Percentiles rank a stretch among this genome's conserved stretches.
These are phyloP conservation scores for Idaea aversata DNA, from an alignment of 2,888 invertebrate species.

Conservation along the genomic window DNA sequence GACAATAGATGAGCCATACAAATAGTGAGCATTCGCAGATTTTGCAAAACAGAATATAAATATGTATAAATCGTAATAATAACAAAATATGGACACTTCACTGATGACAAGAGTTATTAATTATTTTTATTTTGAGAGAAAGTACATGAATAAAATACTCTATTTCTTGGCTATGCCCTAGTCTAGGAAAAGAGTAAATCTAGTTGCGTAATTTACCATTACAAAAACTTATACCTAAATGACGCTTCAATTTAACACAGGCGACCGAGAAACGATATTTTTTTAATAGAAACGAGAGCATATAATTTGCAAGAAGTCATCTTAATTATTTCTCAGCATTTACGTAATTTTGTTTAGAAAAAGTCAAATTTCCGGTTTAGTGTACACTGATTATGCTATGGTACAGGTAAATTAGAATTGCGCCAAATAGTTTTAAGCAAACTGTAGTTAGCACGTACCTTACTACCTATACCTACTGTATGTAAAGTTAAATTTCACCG, in stretches of 20 bases:
- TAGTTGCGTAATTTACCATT: neutral
- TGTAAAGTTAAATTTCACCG: neutral
- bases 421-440: no score
- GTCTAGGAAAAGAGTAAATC: neutral
- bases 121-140: no score
- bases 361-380: neutral
- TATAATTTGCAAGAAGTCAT: neutral
- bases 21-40: slow-evolving; percentile 11
- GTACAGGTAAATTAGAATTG: no score
- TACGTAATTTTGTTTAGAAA: neutral
- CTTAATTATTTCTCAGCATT: neutral
- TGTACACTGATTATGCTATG: no score
- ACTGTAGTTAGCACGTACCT: no score
- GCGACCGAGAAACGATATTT: neutral
- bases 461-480: neutral
- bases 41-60: neutral
- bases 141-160: no score
- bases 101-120: no score
- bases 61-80: neutral
- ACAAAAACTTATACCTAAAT: neutral
- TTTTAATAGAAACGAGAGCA: neutral
- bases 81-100: neutral
- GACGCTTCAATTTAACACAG: neutral
- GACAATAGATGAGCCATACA: slow-evolving; percentile 29
- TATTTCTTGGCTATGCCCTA: no score